These are phyloP conservation scores for Popillia japonica DNA, from an alignment of 1,140 invertebrate species.

Conservation along the genomic window DNA sequence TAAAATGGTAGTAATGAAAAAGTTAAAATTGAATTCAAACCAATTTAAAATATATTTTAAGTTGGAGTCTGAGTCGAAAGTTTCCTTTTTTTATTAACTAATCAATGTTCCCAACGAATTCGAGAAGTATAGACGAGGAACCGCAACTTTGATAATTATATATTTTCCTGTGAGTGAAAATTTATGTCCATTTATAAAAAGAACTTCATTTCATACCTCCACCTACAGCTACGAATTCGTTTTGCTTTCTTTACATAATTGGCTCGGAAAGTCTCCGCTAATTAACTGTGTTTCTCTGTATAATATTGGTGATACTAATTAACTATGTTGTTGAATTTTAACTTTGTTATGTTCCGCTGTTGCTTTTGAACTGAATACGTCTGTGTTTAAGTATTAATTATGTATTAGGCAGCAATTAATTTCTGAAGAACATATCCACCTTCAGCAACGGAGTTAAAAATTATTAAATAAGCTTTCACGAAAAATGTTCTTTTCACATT, in stretches of 20 bases:
- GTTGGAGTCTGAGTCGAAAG: slow-evolving; percentile 51
- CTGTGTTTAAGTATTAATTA: neutral
- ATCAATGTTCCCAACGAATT: slow-evolving; percentile 50
- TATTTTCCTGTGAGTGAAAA: slow-evolving; percentile 40
- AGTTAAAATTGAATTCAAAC: slow-evolving; percentile 52
- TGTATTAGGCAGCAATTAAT: too few relatives aligned
- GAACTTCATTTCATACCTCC: neutral
- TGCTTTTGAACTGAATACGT: neutral
- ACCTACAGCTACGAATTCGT: neutral
- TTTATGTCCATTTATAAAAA: slow-evolving; percentile 14
- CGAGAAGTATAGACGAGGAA: slow-evolving; percentile 40
- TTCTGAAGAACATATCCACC: too few relatives aligned
- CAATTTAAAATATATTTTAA: slow-evolving; percentile 51
- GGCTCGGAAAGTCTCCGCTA: neutral
- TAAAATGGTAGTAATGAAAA: slow-evolving; percentile 44
- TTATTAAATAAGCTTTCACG: neutral
- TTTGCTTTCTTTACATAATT: slow-evolving; percentile 30
- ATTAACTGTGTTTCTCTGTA: slow-evolving; percentile 15
- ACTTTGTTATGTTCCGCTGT: neutral
- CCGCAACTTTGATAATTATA: slow-evolving; percentile 52
- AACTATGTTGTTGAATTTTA: neutral
- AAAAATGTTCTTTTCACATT: neutral
- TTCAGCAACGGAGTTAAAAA: neutral
- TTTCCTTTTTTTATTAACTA: slow-evolving; percentile 50
- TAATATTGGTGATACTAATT: slow-evolving; percentile 15